Percentiles rank a stretch among this genome's conserved stretches.
These are phyloP conservation scores for Sceloporus undulatus DNA, from an alignment of 2,113 vertebrate species.

Conservation along the genomic window DNA sequence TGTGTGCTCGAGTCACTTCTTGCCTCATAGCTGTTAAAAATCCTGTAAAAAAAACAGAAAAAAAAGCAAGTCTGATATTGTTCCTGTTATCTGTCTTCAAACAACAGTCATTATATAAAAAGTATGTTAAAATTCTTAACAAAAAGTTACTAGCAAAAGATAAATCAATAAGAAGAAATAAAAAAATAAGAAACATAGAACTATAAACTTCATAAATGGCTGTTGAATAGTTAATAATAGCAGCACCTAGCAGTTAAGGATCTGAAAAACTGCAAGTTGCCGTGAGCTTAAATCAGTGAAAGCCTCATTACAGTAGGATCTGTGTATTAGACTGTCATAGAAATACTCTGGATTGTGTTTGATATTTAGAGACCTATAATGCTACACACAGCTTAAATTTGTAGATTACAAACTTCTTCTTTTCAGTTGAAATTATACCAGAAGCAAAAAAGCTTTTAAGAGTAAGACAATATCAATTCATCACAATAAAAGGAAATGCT, in stretches of 20 bases:
- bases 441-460: not conserved
- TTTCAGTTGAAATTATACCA: not conserved
- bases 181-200: not conserved
- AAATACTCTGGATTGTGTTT: not conserved
- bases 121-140: not conserved
- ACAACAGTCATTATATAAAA: not conserved
- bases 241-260: not conserved
- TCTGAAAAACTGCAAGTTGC: not conserved
- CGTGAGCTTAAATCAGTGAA: not conserved
- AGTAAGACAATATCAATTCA: not conserved
- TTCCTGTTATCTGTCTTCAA: not conserved
- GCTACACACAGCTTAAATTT: not conserved
- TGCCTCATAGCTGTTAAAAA: constrained; percentile 84
- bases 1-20: constrained; percentile 81
- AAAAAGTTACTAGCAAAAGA: not conserved
- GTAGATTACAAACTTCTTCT: not conserved
- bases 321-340: not conserved
- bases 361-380: not conserved
- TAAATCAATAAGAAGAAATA: not conserved
- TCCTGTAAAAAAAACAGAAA: constrained; percentile 65
- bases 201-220: not conserved
- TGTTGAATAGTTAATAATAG: constrained; percentile 10
- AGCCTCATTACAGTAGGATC: not conserved
- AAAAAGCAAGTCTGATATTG: not conserved
- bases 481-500: not conserved